Conservation (phyloP, 2,113 vertebrate species). For the Paedocypris sp. region DNA sequence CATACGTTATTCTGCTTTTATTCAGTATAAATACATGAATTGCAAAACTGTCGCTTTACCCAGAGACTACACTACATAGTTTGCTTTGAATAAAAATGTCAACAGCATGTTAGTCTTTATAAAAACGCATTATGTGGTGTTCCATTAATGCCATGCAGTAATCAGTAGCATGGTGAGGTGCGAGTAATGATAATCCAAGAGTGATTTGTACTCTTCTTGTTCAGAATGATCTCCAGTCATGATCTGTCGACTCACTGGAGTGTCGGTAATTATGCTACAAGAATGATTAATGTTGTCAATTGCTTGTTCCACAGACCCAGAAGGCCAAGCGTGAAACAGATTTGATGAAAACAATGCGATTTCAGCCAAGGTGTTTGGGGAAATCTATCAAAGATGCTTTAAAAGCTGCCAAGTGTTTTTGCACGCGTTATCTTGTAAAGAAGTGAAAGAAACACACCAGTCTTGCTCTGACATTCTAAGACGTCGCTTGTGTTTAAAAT, state of each 20-base stretch:
- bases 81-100: no score
- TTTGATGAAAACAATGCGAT: not conserved
- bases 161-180: no score
- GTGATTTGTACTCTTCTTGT: not conserved
- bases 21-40: no score
- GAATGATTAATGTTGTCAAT: slow-evolving; percentile 11
- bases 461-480: not conserved
- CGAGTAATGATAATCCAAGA: no score
- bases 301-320: not conserved
- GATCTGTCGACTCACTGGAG: not conserved
- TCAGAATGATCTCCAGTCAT: not conserved
- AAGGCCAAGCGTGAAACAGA: slow-evolving; percentile 6
- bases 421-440: not conserved
- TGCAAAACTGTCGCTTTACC: no score
- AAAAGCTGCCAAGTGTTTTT: not conserved
- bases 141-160: no score
- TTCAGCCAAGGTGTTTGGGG: not conserved
- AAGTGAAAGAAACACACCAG: not conserved
- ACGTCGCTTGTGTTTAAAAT: not conserved
- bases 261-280: not conserved
- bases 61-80: no score
- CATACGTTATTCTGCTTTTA: no score
- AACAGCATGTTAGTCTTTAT: no score
- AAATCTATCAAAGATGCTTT: slow-evolving; percentile 3
- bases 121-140: no score